Base-by-base conservation (phyloP, 2,113 vertebrate species). In the Tupaia chinensis region DNA sequence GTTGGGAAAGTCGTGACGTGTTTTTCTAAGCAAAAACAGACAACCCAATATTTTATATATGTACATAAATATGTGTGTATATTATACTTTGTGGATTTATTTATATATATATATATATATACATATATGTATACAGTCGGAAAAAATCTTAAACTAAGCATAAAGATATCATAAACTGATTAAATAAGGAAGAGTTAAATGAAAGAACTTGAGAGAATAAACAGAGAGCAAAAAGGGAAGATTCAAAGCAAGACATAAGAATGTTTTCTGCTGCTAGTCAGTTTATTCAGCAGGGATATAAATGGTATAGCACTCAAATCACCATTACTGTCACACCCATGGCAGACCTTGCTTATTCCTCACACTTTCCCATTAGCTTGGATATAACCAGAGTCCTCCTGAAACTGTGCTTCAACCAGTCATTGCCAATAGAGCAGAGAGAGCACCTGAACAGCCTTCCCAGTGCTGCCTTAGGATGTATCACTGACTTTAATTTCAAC, bases 91-190 rank as follows among this genome's bases (percentile, higher is more conserved):
- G 61, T 82, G 61, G 53, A 20, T 5, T 2, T 32, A 32, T 32
- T 32, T 32, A 32, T 32, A 29, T n/a, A 74, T 19, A n/a, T 14
- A 58, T 73, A 63, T 27, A 63, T 34, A 12, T 29, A 63, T 53
- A 79, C 4, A 60, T 14, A 74, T 32, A 72, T 8, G 58, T 34
- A 29, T 72, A 14, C 3, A 76, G 32, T n/a, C 72, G 12, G 72
- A 6, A 22, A 73, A 73, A 80, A 90, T 90, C 58, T 86, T 86
- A 66, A 91, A 95, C 56, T 81, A 65, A 86, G 20, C 58, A 65
- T 78, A 53, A 92, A 72, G 11, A 44, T 74, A 61, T 34, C 25
- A 79, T 82, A 87, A 80, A n/a, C 63, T 56, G 77, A 91, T 12
- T 83, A 34, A 76, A 56, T 91, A 4, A 16, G 70, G 23, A 74